A percentile compares a stretch with the other conserved stretches of the same genome.
phyloP scores from a whole-genome alignment of 92 coral and sea anemone genomes.

The Hydrozoanthus gracilis region DNA sequence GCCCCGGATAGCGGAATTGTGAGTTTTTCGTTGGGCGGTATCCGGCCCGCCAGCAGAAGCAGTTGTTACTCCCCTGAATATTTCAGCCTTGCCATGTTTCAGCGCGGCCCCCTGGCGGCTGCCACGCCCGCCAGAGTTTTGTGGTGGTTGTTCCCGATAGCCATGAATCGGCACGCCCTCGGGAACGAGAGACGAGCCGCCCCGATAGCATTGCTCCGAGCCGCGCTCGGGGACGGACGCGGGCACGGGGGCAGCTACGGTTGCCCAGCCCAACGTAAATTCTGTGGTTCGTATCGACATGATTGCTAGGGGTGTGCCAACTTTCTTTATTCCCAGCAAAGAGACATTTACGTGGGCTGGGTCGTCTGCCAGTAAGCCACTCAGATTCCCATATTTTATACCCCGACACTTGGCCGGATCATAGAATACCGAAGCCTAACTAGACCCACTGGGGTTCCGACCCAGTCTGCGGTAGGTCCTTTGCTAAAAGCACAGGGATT shows the following conservation, averaged over 20 bases:
- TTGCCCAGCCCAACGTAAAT: slow-evolving; percentile 14
- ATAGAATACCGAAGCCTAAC: background rate
- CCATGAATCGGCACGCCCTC: slow-evolving; percentile 23
- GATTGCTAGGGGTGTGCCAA: slow-evolving; percentile 22
- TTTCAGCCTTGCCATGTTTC: slow-evolving; percentile 20
- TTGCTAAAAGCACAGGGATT: slow-evolving; percentile 2
- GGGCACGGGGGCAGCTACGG: slow-evolving; percentile 25
- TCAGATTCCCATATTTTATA: too few relatives aligned
- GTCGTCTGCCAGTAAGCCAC: slow-evolving; percentile 22
- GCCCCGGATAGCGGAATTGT: slow-evolving; percentile 22
- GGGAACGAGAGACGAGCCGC: slow-evolving; percentile 23
- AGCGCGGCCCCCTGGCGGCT: slow-evolving; percentile 25
- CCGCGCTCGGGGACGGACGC: slow-evolving; percentile 25
- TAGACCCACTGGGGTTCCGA: slow-evolving; percentile 11
- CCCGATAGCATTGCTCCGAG: slow-evolving; percentile 22
- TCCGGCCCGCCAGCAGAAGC: slow-evolving; percentile 24
- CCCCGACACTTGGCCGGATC: slow-evolving; percentile 21
- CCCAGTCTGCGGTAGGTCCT: slow-evolving; percentile 11
- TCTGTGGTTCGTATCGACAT: slow-evolving; percentile 20
- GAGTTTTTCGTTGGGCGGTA: slow-evolving; percentile 21
- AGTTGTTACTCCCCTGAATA: slow-evolving; percentile 12
- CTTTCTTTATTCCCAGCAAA: slow-evolving; percentile 19
- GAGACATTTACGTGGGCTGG: slow-evolving; percentile 22
- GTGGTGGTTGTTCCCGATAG: slow-evolving; percentile 22
- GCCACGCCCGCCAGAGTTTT: slow-evolving; percentile 23